Percentiles rank a stretch among this genome's conserved stretches.
Evolutionary conservation across 1,140 invertebrate genomes (phyloP).

Genomic region (Scaptomyza montana): DNA sequence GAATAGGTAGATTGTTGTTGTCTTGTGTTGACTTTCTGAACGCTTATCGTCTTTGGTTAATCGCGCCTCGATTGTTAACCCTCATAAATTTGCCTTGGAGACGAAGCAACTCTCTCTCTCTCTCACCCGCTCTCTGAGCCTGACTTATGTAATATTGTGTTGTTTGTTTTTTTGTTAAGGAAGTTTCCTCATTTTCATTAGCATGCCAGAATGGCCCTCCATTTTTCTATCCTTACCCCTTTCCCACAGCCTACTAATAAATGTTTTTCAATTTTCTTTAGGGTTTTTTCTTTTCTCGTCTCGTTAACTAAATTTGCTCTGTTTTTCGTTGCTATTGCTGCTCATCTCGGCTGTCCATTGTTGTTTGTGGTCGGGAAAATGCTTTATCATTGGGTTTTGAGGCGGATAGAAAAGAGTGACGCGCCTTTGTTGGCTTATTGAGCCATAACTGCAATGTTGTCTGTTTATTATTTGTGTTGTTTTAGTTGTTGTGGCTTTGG

Average conservation of each 20-base stretch:
- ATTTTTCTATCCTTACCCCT: neutral
- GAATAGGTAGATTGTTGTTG: constrained; percentile 27
- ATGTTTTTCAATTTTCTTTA: constrained; percentile 81
- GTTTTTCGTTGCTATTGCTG: constrained; percentile 4
- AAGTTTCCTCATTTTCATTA: constrained; percentile 58
- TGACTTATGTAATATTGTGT: constrained; percentile 44
- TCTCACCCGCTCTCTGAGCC: constrained; percentile 1
- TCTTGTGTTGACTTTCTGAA: constrained; percentile 12
- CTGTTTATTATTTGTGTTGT: constrained; percentile 61
- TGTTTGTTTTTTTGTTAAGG: neutral
- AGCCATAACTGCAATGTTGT: constrained; percentile 72
- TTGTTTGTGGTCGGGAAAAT: constrained; percentile 68
- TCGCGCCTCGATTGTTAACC: constrained; percentile 79
- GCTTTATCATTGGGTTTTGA: constrained; percentile 64
- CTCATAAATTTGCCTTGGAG: constrained; percentile 61
- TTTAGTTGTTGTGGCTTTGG: constrained; percentile 31
- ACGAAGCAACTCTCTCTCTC: neutral
- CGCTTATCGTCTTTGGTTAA: constrained; percentile 68
- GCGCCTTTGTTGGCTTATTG: constrained; percentile 73
- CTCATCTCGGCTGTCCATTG: constrained; percentile 58
- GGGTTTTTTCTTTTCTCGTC: constrained; percentile 44
- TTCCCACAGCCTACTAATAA: constrained; percentile 56
- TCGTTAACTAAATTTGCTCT: constrained; percentile 1
- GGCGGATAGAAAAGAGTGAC: constrained; percentile 17
- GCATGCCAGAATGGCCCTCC: constrained; percentile 34